Evolutionary conservation across 2,888 invertebrate species (phyloP), one percentile per base, ranked within the genome.

Genomic region (Euproctis similis): DNA sequence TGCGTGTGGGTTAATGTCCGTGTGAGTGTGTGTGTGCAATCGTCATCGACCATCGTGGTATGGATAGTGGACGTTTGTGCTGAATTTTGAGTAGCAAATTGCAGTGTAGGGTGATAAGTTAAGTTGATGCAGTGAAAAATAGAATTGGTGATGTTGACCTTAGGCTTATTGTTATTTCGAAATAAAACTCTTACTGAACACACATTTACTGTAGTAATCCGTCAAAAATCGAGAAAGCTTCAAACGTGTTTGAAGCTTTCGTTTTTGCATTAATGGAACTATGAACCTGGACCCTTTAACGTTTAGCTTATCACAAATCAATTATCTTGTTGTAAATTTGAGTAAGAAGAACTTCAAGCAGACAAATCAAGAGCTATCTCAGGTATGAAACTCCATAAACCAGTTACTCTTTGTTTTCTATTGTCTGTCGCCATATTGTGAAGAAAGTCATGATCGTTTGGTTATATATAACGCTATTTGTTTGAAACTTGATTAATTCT

Each of bases 251-350:
- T 94, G 94, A 94, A 94, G 94, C 94, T 94, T 94, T 94, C 94
- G 92, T 89, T 89, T 90, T 90, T 89, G 92, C 88, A 87, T 91
- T 90, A 88, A 90, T 90, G 94, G 94, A 95, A 95, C 93, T 95
- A 96, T 96, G 96, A 95, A 95, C 94, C 95, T 96, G 91, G 97
- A 97, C 92, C 93, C 96, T 90, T 91, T 96, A 90, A 95, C 94
- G 90, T 94, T 96, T 92, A 94, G 96, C 90, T 92, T 97, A 92
- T 94, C 95, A 90, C 96, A 97, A 92, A 97, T 97, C 88, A 94
- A 93, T 92, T 93, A 93, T 91, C 93, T 96, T 87, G 94, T 97
- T 89, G 90, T 92, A 86, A 94, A 93, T 89, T 90, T 97, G 88
- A 95, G 89, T 82, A 97, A 96, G 90, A 96, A 95, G 88, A 97